Conservation (phyloP, 2,888 invertebrate genomes). For the Eupithecia tripunctaria region DNA sequence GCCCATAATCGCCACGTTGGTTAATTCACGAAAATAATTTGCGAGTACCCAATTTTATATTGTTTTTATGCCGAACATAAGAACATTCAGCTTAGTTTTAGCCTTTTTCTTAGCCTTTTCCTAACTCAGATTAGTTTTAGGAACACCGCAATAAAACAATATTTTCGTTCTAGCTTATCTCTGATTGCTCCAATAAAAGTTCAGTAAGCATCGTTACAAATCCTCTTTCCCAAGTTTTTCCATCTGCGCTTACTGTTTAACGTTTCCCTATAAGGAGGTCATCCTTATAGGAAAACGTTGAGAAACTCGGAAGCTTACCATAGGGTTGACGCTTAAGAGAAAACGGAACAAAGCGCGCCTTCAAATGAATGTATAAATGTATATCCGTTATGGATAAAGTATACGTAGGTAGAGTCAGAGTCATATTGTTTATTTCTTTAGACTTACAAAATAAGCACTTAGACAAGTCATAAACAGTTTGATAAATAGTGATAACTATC, state of each 20-base stretch:
- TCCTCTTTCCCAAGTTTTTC: constrained; percentile 51
- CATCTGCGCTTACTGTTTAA: constrained; percentile 51
- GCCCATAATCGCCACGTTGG: too few species aligned
- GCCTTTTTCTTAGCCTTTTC: not conserved
- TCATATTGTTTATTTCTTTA: too few species aligned
- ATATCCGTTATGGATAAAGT: too few species aligned
- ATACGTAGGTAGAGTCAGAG: too few species aligned
- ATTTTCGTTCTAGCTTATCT: not conserved
- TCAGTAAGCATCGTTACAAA: not conserved
- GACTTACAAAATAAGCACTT: too few species aligned
- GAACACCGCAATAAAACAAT: not conserved
- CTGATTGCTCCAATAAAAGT: constrained; percentile 3
- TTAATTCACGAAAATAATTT: not conserved
- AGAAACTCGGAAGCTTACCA: not conserved
- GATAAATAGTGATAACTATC: too few species aligned
- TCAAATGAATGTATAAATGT: not conserved
- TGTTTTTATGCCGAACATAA: not conserved
- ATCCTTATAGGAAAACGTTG: constrained; percentile 23
- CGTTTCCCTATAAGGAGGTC: too few species aligned
- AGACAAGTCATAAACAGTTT: too few species aligned
- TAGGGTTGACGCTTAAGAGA: not conserved
- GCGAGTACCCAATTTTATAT: not conserved
- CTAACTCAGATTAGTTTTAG: not conserved
- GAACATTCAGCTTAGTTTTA: not conserved
- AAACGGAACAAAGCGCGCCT: not conserved